These are phyloP conservation scores for Eriosoma lanigerum DNA, from an alignment of 1,140 invertebrate species.

Conservation along the genomic window DNA sequence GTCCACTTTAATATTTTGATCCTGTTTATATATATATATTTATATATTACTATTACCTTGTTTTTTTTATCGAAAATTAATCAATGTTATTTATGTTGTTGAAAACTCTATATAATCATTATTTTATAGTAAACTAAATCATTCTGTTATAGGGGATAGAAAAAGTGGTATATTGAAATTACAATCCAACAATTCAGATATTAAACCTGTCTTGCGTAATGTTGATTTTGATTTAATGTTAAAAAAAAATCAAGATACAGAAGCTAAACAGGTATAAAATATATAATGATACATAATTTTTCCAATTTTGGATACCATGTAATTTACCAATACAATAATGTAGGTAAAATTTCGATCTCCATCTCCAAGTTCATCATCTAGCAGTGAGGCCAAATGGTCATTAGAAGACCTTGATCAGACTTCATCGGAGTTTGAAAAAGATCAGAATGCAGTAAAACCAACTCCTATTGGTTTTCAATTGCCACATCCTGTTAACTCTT, in stretches of 20 bases:
- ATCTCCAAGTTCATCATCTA: slow-evolving; percentile 30
- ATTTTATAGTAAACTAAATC: too few species aligned
- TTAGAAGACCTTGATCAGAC: slow-evolving; percentile 48
- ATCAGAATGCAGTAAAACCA: slow-evolving; percentile 39
- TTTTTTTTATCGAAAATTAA: too few species aligned
- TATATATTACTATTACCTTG: too few species aligned
- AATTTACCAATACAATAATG: slow-evolving; percentile 8
- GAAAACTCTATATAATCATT: too few species aligned
- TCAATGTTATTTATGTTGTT: too few species aligned
- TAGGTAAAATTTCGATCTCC: slow-evolving; percentile 41
- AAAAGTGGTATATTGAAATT: slow-evolving; percentile 70
- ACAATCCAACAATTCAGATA: slow-evolving; percentile 60
- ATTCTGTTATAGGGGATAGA: slow-evolving; percentile 58
- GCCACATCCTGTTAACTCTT: slow-evolving; percentile 14
- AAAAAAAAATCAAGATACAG: slow-evolving; percentile 64
- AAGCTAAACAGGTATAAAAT: slow-evolving; percentile 63
- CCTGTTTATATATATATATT: too few species aligned
- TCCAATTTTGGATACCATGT: slow-evolving; percentile 19
- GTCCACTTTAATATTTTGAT: too few species aligned
- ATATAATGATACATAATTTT: not conserved
- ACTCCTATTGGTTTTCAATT: slow-evolving; percentile 45
- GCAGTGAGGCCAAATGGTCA: slow-evolving; percentile 48
- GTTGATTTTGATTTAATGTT: slow-evolving; percentile 77
- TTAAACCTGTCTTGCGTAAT: slow-evolving; percentile 63
- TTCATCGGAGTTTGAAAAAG: slow-evolving; percentile 47